Evolutionary conservation across 2,113 vertebrate species (phyloP), one percentile per base, ranked within the genome.

Genomic region (Ptychochromis oligacanthus): DNA sequence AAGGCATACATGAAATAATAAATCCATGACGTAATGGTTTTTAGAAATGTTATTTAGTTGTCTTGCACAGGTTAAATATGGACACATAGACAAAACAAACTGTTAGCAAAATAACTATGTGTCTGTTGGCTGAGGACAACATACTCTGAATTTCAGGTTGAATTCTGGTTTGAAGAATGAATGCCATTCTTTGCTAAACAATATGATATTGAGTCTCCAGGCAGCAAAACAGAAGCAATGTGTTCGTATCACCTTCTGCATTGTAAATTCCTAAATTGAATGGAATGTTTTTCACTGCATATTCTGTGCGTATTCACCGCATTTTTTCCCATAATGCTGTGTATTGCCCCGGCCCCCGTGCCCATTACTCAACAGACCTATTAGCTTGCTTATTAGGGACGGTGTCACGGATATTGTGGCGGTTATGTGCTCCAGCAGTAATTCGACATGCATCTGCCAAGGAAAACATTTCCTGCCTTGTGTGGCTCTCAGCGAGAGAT

Each of bases 391-490:
- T 89, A 94, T 94, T 91, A 89, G 79, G 70, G 86, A 92, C 85
- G 74, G 87, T 90, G 88, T 93, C 91, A 81, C 46, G 67, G 85
- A 88, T 92, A 90, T 91, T 88, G 89, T 80, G 79, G 90, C 3
- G 61, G 78, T 93, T 89, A 88, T 89, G 90, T 85, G 88, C 86
- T 77, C 70, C 81, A 64, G 88, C 46, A 76, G 90, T 90, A 87
- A 94, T 94, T 93, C 70, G 84, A 93, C 93, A 91, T 92, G 87
- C 90, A 91, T 93, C 92, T 93, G 95, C 95, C 94, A 94, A 93
- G 89, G 87, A 92, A 95, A 95, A 95, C 91, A 95, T 94, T 92
- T 94, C 93, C 91, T 93, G 91, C 87, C 92, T 93, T 91, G 84
- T 88, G 88, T 57, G 81, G 80, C 83, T 91, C 91, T 89, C 84